phyloP scores from a whole-genome alignment of 2,888 invertebrate species.

The Ryuthela nishihirai region DNA sequence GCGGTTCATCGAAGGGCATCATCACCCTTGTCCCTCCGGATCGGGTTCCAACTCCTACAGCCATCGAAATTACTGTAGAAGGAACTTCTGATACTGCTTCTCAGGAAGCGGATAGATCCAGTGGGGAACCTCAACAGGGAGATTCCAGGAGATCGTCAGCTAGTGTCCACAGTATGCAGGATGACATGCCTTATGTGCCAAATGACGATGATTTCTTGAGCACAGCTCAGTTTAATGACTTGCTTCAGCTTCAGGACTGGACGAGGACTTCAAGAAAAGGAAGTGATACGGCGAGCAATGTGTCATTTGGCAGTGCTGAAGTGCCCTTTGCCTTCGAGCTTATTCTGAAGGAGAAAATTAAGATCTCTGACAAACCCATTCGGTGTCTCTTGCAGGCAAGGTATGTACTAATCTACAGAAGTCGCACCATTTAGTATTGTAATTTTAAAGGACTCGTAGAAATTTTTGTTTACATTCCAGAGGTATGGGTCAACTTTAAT shows the following conservation, averaged over 20 bases:
- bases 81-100: too few species aligned
- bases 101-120: too few species aligned
- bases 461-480: too few species aligned
- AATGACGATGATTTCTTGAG: slow-evolving; percentile 31
- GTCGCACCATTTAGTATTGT: too few species aligned
- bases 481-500: too few species aligned
- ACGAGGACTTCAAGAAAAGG: slow-evolving; percentile 29
- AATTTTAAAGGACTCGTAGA: too few species aligned
- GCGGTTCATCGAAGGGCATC: too few species aligned
- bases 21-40: too few species aligned
- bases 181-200: slow-evolving; percentile 2
- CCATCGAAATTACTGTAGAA: too few species aligned
- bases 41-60: too few species aligned
- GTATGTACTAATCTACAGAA: slow-evolving; percentile 20
- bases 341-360: slow-evolving; percentile 53
- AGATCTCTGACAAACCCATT: slow-evolving; percentile 55
- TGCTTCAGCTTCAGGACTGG: slow-evolving; percentile 32
- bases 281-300: slow-evolving; percentile 43
- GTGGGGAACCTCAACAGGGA: not conserved
- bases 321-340: slow-evolving; percentile 49
- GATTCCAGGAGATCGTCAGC: slow-evolving; percentile 17
- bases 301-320: slow-evolving; percentile 44
- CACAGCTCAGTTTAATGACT: slow-evolving; percentile 27
- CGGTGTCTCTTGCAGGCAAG: slow-evolving; percentile 47
- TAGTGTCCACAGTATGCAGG: not conserved